Percentiles rank a stretch among this genome's conserved stretches.
Conservation (phyloP, 2,797 vertebrate genomes). For the Falco biarmicus region DNA sequence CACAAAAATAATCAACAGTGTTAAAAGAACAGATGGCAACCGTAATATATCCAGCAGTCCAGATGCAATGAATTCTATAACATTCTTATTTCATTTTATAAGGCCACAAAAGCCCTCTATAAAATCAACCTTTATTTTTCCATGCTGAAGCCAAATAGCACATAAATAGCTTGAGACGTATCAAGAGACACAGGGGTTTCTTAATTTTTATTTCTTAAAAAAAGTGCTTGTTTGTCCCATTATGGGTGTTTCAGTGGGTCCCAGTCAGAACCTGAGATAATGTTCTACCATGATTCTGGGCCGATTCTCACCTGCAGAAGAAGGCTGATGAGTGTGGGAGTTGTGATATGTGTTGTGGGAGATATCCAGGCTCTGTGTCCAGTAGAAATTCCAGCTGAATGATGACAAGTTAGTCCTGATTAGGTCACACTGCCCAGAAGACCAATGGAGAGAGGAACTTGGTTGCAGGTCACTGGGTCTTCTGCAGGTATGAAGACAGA, state of each 20-base stretch:
- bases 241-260: background rate
- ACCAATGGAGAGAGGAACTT: background rate
- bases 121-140: conserved; percentile 25
- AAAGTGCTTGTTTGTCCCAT: background rate
- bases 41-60: background rate
- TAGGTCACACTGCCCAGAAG: background rate
- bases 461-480: background rate
- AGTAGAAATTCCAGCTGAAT: background rate
- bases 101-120: conserved; percentile 41
- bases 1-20: background rate
- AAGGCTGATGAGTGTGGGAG: background rate
- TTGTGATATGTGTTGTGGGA: accelerated
- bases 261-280: background rate
- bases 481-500: background rate
- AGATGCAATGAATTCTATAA: conserved; percentile 10
- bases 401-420: background rate
- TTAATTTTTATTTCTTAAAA: background rate
- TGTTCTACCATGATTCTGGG: background rate
- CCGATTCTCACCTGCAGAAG: background rate
- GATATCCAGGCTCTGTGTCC: background rate
- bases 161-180: background rate
- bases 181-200: background rate
- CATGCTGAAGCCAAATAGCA: background rate
- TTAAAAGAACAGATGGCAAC: conserved; percentile 29
- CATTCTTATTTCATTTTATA: conserved; percentile 51